Evolutionary conservation across 2,797 vertebrate genomes (phyloP), one percentile per base, ranked within the genome.

Genomic region (Esox lucius): DNA sequence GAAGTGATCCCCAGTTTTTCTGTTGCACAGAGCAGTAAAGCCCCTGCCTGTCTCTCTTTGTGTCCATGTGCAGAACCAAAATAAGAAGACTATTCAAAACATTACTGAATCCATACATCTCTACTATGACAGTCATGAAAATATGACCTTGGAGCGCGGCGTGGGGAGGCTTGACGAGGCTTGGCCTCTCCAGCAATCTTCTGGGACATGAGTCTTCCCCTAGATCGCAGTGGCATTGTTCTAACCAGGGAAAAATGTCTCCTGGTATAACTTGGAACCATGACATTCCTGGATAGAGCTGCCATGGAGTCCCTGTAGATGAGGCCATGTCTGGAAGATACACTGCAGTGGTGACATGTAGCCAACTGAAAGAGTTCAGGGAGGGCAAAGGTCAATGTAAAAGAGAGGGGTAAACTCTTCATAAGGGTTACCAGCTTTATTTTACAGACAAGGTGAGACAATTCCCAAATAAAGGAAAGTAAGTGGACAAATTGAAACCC

Each of bases 221-320:
- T 15, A 46, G 22, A 22, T 6, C 67, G n/a, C 42, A 46, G 17
- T 24, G 67, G 67, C 67, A 49, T 24, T 8, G 24, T 28, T 49
- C 68, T 26, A 46, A 19, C 68, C 22, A 28, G 68, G 5, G 68
- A 16, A 24, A 42, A 26, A 46, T 64, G 68, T 15, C 15, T 62
- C 16, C 68, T 51, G 28, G 51, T 1, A 16, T 24, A 59, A 24
- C 61, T 70, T 22, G 31, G 78, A 72, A 33, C 71, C 56, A 79
- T 75, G 24, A 84, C 81, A 77, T 86, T 88, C 80, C 76, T 73
- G 82, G 84, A 86, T 35, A 85, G 78, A 71, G 67, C 51, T 0
- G 85, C 82, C 33, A 89, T 78, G 59, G 83, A 86, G 53, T 86
- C 86, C 75, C 75, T 83, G 80, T 83, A 88, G 71, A 86, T 39